These are phyloP conservation scores for Cecropterus lyciades DNA, from an alignment of 1,140 invertebrate genomes.

Conservation along the genomic window DNA sequence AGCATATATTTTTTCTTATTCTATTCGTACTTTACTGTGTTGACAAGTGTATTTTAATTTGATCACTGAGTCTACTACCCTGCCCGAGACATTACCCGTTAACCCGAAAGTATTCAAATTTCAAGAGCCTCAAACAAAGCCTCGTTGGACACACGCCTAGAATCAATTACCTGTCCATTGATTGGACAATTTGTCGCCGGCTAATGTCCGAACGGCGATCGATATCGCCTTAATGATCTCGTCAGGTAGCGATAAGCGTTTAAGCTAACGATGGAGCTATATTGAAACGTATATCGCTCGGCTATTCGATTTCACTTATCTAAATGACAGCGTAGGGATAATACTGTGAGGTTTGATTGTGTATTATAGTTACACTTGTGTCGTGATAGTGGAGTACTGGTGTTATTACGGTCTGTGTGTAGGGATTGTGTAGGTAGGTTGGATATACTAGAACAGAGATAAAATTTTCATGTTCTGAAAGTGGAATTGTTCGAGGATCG, in stretches of 20 bases:
- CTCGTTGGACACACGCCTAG: constrained; percentile 47
- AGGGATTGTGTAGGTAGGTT: no score
- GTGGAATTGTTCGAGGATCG: no score
- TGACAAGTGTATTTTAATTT: no score
- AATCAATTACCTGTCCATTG: constrained; percentile 74
- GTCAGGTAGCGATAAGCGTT: constrained; percentile 34
- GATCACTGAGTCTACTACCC: no score
- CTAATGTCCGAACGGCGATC: constrained; percentile 31
- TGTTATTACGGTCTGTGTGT: background rate
- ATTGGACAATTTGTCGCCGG: constrained; percentile 50
- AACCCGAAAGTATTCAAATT: constrained; percentile 27
- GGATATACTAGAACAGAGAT: no score
- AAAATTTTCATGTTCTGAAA: no score
- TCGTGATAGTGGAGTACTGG: background rate
- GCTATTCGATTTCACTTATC: constrained; percentile 34
- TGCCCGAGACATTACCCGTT: background rate
- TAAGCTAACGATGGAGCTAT: constrained; percentile 34
- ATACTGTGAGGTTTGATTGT: constrained; percentile 4
- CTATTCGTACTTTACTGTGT: no score
- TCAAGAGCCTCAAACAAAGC: constrained; percentile 34
- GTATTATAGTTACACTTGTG: background rate
- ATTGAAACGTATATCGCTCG: constrained; percentile 24
- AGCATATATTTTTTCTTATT: no score
- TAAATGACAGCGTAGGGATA: constrained; percentile 16
- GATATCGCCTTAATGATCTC: constrained; percentile 33